Conservation (phyloP, 2,113 vertebrate genomes). For the Emydocephalus ijimae region DNA sequence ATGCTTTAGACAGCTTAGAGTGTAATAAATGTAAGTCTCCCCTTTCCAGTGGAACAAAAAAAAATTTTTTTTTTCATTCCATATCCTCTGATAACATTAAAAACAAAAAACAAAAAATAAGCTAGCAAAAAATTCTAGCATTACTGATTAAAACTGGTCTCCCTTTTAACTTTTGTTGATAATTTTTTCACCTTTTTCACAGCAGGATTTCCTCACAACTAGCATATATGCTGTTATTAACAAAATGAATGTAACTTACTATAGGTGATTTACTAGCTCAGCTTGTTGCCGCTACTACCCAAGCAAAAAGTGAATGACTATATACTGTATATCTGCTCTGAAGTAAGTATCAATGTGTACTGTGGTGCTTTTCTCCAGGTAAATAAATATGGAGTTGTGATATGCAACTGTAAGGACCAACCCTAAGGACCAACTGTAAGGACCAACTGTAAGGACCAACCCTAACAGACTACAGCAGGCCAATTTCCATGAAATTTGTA, state of each 20-base stretch:
- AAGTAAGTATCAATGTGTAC: background rate
- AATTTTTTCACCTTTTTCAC: background rate
- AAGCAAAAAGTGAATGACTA: background rate
- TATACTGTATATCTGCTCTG: background rate
- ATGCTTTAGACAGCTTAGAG: background rate
- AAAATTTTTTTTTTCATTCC: too few species aligned
- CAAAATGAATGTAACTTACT: background rate
- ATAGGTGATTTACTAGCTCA: background rate
- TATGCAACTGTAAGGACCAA: background rate
- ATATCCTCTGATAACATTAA: background rate
- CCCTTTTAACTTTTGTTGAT: background rate
- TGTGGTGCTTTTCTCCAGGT: background rate
- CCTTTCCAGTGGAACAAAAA: background rate
- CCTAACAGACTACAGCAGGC: background rate
- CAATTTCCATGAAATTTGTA: background rate
- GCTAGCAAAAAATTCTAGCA: background rate
- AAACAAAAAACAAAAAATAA: background rate
- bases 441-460: background rate
- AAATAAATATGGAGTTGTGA: background rate
- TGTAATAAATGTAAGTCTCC: background rate
- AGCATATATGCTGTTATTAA: background rate
- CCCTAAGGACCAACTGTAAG: background rate
- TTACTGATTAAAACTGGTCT: background rate
- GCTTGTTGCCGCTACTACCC: background rate
- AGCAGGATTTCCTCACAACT: background rate